Evolutionary conservation across 2,888 invertebrate genomes (phyloP).

Genomic region (Xestia xanthographa): DNA sequence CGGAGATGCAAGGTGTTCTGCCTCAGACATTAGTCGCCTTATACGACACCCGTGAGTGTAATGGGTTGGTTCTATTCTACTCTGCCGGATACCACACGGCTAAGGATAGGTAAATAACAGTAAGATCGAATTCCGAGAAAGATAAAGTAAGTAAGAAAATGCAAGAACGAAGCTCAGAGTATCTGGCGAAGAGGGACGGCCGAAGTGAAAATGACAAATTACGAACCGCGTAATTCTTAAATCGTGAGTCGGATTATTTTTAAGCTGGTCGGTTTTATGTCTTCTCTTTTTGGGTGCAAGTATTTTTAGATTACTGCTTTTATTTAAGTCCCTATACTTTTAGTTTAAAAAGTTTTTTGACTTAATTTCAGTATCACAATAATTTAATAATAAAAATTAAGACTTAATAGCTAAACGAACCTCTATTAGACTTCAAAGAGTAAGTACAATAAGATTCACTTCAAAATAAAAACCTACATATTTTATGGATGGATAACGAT

Average conservation of each 20-base stretch:
- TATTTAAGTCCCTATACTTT: not conserved
- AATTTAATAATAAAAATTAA: not conserved
- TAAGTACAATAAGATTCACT: not conserved
- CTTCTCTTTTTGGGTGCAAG: not conserved
- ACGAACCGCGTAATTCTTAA: slow-evolving; percentile 11
- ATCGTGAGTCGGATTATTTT: slow-evolving; percentile 31
- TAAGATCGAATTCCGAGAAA: not conserved
- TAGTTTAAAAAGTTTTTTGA: not conserved
- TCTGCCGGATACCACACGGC: too few species aligned
- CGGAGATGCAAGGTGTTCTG: too few species aligned
- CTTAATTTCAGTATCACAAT: not conserved
- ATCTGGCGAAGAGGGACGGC: slow-evolving; percentile 2
- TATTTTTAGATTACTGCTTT: not conserved
- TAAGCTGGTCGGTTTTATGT: not conserved
- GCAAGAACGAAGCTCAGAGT: slow-evolving; percentile 5
- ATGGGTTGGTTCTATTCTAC: too few species aligned
- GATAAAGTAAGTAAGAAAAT: slow-evolving; percentile 29
- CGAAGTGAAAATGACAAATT: slow-evolving; percentile 36
- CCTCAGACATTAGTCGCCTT: too few species aligned
- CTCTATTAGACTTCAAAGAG: not conserved
- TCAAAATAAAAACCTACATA: not conserved
- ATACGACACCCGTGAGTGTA: too few species aligned
- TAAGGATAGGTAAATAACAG: too few species aligned
- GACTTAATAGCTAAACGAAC: not conserved
- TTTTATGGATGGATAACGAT: not conserved